Percentiles rank a stretch among this genome's conserved stretches.
These are phyloP conservation scores for Ganaspis sp. DNA, from an alignment of 1,140 invertebrate genomes.

Conservation along the genomic window DNA sequence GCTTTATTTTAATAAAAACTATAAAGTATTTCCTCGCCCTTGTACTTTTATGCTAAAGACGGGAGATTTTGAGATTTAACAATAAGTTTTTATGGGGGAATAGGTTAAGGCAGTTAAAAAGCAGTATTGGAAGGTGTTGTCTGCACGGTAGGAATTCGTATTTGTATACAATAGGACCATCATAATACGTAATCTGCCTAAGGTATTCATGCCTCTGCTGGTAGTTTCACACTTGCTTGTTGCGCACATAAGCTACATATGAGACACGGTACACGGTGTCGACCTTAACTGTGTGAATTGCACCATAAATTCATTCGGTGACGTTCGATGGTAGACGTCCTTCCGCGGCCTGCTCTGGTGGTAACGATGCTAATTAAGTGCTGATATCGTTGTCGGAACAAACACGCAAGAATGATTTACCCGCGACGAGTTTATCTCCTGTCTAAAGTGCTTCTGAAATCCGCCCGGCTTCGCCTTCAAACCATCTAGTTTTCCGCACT, in stretches of 20 bases:
- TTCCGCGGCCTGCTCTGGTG: slow-evolving; percentile 36
- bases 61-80: not conserved
- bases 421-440: slow-evolving; percentile 31
- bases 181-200: slow-evolving; percentile 71
- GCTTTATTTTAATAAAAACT: no score
- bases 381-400: slow-evolving; percentile 41
- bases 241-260: slow-evolving; percentile 37
- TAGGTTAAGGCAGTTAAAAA: slow-evolving; percentile 28
- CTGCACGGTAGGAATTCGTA: slow-evolving; percentile 57
- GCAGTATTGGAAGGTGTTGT: slow-evolving; percentile 10
- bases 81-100: not conserved
- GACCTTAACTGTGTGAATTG: slow-evolving; percentile 55
- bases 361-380: slow-evolving; percentile 53
- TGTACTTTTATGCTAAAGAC: no score
- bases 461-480: slow-evolving; percentile 14
- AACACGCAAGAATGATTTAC: slow-evolving; percentile 43
- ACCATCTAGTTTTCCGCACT: slow-evolving; percentile 13
- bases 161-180: slow-evolving; percentile 74
- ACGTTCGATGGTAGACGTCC: slow-evolving; percentile 35
- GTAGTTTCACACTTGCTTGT: slow-evolving; percentile 54
- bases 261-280: slow-evolving; percentile 32
- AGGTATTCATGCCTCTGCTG: slow-evolving; percentile 69
- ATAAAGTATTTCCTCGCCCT: no score
- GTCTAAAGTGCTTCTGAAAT: slow-evolving; percentile 30
- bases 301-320: slow-evolving; percentile 49